Evolutionary conservation across 2,888 invertebrate genomes (phyloP), one percentile per base, ranked within the genome.

Genomic region (Euplagia quadripunctaria): DNA sequence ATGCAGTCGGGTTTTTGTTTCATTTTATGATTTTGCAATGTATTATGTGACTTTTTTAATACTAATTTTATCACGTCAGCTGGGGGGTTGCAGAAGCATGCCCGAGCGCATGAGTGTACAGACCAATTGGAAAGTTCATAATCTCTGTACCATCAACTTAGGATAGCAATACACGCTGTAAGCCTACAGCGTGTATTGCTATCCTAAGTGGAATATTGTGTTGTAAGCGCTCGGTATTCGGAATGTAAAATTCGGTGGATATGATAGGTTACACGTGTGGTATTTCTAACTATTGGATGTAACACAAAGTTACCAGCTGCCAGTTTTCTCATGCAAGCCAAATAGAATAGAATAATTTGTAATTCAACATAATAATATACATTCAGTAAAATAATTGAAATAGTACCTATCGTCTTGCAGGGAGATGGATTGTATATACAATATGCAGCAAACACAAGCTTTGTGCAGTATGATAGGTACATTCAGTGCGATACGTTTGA

Each of bases 231-330:
- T 61, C 20, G 58, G n/a, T 12, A 58, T n/a, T 7, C 46, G 16
- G 41, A 61, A 67, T 42, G 8, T 49, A 49, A 42, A 58, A 41
- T 31, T 51, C 11, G 17, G 14, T 58, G 49, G 46, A 55, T n/a
- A 49, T 46, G 11, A 4, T 42, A 11, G 17, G 9, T 58, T 71
- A 52, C 41, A 66, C 41, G n/a, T 66, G 49, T 71, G n/a, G 61
- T 66, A 67, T 71, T 71, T 61, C 66, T 61, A 61, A 51, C 71
- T 61, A 51, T 71, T 31, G 49, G 41, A 51, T 61, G 66, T 67
- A 41, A n/a, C 67, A 71, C 71, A 46, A 61, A 71, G 66, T 12
- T 41, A 20, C 16, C 55, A 65, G 41, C 49, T 61, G 66, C n/a
- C 49, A 14, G 46, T n/a, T 1, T n/a, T 67, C 66, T 12, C 71